Base-by-base conservation (phyloP, 2,888 invertebrate species). In the Nomada lathburiana region DNA sequence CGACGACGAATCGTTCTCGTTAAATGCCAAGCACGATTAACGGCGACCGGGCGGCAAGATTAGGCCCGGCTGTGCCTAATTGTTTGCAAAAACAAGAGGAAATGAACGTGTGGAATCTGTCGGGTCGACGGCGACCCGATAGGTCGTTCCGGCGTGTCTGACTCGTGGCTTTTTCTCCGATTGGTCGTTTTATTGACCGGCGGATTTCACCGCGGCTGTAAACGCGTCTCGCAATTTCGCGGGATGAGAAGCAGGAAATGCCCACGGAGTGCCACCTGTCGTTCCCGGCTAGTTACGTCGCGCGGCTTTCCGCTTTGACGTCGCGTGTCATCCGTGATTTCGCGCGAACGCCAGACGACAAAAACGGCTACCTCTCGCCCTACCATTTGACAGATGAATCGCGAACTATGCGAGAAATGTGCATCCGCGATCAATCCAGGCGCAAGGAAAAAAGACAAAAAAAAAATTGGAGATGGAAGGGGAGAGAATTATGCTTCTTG, bases 301-400 rank as follows among this genome's bases (percentile, higher is more conserved):
- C 84, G 73, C 83, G 73, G 76, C 86, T 87, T 82, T 83, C 79
- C 89, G 87, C 85, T 84, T 89, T 87, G 85, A 89, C 81, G 81
- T 75, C 80, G 86, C 90, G 84, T 89, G 89, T 90, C 89, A 91
- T 91, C 87, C 84, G 87, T 82, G 88, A 91, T 90, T 91, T 88
- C 83, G 83, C 80, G 90, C 87, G 84, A 26, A 75, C 76, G 68
- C 55, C 13, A 36, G 36, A 20, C 64, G 7, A 18, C 53, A 26
- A 80, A 85, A 86, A 85, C 47, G 50, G 23, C 68, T 44, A 23
- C 68, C 18, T 44, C 36, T 57, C 36, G 50, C 60, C 20, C 47
- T 29, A n/a, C 62, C 13, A 53, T 57, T 69, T 63, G 70, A 59
- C 69, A 60, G 67, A 80, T 83, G 82, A 83, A 82, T 79, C 81